Evolutionary conservation across 2,113 vertebrate species (phyloP), one percentile per base, ranked within the genome.

Genomic region (Microcebus lehilahytsara): DNA sequence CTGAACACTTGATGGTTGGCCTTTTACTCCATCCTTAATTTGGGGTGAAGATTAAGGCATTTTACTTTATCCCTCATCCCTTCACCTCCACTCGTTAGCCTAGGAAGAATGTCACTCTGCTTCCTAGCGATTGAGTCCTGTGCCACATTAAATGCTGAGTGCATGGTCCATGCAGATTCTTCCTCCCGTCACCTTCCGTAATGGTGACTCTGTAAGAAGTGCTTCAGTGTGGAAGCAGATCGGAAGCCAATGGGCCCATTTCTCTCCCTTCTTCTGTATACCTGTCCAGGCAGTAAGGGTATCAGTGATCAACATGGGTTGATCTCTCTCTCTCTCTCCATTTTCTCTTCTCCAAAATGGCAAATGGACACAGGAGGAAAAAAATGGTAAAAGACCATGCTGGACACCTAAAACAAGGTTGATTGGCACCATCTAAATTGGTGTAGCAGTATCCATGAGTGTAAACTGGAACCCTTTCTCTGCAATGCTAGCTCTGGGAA

Each of bases 81-180:
- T 30, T 10, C 23, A 32, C 6, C 5, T 56, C 17, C 3, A 25
- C 9, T 9, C 2, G n/a, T n/a, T n/a, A n/a, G n/a, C n/a, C n/a
- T n/a, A 81, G 75, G 32, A 74, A 19, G 32, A 58, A 20, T 30
- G 23, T 46, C 27, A 56, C 2, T 40, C 27, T 81, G 2, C 23
- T 42, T 88, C 32, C 49, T 23, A 20, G 23, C 34, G 9, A 46
- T 6, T 22, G 27, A 46, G 27, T 77, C 16, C 42, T 14, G 9
- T 19, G 0, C 4, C 37, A 66, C 22, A 30, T 46, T 56, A 74
- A 56, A 74, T 32, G 13, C n/a, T 94, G 74, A 58, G 11, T 27
- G 67, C 0, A 0, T 19, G 11, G 62, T 17, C 60, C 30, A 0
- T n/a, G 32, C 37, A 56, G 12, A 42, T 62, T 53, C 17, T 58